A percentile compares a stretch with the other conserved stretches of the same genome.
phyloP scores from a whole-genome alignment of 2,113 vertebrate genomes.

The Brienomyrus longianalis region DNA sequence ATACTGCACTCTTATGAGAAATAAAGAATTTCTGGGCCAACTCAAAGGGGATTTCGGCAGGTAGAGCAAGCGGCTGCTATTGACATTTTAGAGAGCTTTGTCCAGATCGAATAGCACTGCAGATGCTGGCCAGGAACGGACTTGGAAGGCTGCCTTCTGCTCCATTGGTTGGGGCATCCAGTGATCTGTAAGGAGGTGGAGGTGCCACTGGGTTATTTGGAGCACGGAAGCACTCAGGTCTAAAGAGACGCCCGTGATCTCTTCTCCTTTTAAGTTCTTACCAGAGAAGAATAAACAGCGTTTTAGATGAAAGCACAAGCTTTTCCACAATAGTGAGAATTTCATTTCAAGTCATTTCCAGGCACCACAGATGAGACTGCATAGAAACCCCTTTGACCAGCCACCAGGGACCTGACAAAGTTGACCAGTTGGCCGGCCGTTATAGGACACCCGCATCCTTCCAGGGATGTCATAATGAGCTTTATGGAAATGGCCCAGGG shows the following conservation, averaged over 20 bases:
- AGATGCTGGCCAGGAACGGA: not conserved
- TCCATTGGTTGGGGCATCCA: not conserved
- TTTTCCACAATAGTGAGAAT: not conserved
- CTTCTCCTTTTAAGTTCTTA: not conserved
- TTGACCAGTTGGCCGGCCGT: not conserved
- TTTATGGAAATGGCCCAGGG: not conserved
- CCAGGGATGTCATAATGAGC: not conserved
- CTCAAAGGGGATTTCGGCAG: conserved; percentile 2
- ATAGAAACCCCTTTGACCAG: not conserved
- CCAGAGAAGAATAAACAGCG: not conserved
- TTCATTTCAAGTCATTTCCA: not conserved
- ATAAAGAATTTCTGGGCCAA: not conserved
- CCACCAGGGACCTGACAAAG: not conserved
- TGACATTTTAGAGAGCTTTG: not conserved
- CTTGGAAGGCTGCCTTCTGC: not conserved
- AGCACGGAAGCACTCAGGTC: not conserved
- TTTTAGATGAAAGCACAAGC: not conserved
- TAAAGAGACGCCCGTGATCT: not conserved
- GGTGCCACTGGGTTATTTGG: not conserved
- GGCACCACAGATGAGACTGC: not conserved
- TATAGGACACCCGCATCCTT: not conserved
- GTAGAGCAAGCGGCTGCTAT: not conserved
- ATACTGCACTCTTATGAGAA: not conserved
- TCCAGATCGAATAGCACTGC: not conserved
- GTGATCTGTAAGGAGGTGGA: not conserved